A percentile compares a stretch with the other conserved stretches of the same genome.
These are phyloP conservation scores for Cygnus atratus DNA, from an alignment of 2,113 vertebrate species.

Conservation along the genomic window DNA sequence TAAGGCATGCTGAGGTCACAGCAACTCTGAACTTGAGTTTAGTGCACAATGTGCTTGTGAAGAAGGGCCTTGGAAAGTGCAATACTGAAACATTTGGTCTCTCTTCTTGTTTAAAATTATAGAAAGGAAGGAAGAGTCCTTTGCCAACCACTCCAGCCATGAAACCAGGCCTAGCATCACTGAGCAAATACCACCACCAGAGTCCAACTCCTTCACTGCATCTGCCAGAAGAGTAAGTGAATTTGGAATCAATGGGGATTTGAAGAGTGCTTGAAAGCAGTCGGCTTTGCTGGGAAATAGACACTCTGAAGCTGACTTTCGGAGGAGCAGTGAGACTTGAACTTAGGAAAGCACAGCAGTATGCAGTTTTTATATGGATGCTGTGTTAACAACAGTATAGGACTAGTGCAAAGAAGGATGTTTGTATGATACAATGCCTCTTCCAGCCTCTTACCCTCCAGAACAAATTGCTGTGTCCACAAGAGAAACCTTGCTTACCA, in stretches of 20 bases:
- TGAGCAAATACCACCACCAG: slow-evolving; percentile 64
- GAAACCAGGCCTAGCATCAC: slow-evolving; percentile 61
- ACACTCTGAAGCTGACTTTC: neutral
- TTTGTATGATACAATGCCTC: neutral
- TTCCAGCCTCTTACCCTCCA: neutral
- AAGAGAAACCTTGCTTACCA: neutral
- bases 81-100: slow-evolving; percentile 43
- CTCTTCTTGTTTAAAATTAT: slow-evolving; percentile 57
- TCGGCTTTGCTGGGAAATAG: neutral
- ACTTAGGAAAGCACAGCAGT: neutral
- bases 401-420: neutral
- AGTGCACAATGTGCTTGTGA: neutral
- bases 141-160: slow-evolving; percentile 69
- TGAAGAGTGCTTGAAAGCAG: neutral
- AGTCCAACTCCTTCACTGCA: slow-evolving; percentile 69
- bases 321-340: neutral
- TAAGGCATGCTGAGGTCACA: neutral
- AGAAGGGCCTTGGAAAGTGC: neutral
- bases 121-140: slow-evolving; percentile 73
- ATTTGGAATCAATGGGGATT: neutral
- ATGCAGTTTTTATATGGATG: neutral
- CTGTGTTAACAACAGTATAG: neutral
- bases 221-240: slow-evolving; percentile 77
- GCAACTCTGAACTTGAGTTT: neutral
- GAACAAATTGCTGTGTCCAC: neutral